phyloP scores from a whole-genome alignment of 2,797 vertebrate species.

The Phyllotis vaccarum region DNA sequence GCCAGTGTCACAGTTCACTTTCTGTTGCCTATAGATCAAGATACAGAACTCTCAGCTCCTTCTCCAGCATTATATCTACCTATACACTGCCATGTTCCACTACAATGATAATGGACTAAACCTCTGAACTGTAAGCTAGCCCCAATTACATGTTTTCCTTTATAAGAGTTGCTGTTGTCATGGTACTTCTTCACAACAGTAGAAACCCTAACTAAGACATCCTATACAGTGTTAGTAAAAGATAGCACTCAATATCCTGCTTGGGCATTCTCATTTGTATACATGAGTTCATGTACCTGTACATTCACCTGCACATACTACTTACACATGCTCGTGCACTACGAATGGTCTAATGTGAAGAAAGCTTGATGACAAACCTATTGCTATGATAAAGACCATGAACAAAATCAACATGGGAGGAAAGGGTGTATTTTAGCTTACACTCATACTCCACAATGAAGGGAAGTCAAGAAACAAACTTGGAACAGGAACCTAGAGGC shows the following conservation, averaged over 20 bases:
- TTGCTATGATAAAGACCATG: not conserved
- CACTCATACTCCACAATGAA: not conserved
- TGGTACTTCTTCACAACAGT: not conserved
- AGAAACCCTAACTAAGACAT: not conserved
- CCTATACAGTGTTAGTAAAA: not conserved
- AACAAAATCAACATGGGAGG: not conserved
- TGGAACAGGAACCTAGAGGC: not conserved
- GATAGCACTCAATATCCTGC: not conserved
- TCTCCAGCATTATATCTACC: not conserved
- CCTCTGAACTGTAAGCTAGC: not conserved
- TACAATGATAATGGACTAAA: not conserved
- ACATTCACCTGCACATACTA: not conserved
- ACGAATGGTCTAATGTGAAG: not conserved
- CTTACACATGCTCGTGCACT: not conserved
- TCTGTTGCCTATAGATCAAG: not conserved
- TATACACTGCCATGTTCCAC: not conserved
- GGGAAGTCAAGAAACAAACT: not conserved
- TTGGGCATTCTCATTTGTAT: not conserved
- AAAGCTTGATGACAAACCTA: not conserved
- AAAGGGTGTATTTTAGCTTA: not conserved
- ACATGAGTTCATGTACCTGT: not conserved
- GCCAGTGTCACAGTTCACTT: not conserved
- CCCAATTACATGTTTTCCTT: not conserved
- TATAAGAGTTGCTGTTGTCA: not conserved
- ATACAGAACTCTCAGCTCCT: not conserved